Percentiles rank a stretch among this genome's conserved stretches.
These are phyloP conservation scores for Drosophila watanabei DNA, from an alignment of 1,140 invertebrate genomes.

Conservation along the genomic window DNA sequence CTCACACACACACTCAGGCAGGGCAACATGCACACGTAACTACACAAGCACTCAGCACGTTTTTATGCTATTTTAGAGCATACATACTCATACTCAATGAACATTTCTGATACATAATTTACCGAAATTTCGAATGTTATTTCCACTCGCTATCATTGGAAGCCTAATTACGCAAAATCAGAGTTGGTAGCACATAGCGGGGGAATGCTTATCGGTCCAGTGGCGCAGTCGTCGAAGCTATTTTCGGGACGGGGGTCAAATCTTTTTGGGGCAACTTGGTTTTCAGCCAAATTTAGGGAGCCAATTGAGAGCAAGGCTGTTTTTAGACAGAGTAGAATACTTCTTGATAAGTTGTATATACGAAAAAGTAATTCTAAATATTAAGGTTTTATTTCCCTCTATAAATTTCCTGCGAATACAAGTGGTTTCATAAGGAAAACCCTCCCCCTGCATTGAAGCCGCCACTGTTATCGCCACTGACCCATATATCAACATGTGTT, in stretches of 20 bases:
- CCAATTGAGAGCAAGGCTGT: neutral
- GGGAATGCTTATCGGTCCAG: slow-evolving; percentile 28
- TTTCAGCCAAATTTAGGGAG: neutral
- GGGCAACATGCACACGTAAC: slow-evolving; percentile 23
- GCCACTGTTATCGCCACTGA: slow-evolving; percentile 55
- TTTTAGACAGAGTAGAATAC: neutral
- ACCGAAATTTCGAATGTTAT: slow-evolving; percentile 28
- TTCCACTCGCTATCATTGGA: slow-evolving; percentile 47
- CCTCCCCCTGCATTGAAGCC: neutral
- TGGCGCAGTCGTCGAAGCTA: neutral
- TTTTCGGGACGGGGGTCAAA: neutral
- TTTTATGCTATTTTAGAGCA: slow-evolving; percentile 50
- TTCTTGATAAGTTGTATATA: neutral
- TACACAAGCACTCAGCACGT: slow-evolving; percentile 28
- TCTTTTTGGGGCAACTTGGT: neutral
- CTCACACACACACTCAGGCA: slow-evolving; percentile 17
- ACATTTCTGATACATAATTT: slow-evolving; percentile 30
- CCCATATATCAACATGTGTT: slow-evolving; percentile 81
- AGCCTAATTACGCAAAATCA: slow-evolving; percentile 53
- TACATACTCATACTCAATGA: slow-evolving; percentile 23
- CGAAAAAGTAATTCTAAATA: neutral
- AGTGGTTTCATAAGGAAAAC: neutral
- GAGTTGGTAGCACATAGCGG: slow-evolving; percentile 10
- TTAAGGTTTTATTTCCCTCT: neutral
- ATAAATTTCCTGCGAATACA: neutral